Evolutionary conservation across 2,888 invertebrate species (phyloP).

Genomic region (Chorisops tibialis): DNA sequence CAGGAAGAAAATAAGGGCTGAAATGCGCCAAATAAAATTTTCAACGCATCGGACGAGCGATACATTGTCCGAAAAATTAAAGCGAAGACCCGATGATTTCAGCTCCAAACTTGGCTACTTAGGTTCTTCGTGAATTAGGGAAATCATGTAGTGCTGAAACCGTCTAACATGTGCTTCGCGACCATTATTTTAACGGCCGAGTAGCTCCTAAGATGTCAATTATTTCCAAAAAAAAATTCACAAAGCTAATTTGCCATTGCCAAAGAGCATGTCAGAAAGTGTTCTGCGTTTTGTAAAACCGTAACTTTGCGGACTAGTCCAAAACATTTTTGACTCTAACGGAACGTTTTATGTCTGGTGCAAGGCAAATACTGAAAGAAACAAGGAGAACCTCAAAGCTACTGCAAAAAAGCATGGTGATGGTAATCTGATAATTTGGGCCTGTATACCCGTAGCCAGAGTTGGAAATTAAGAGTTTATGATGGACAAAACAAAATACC

Average conservation of each 20-base stretch:
- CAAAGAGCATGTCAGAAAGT: no score
- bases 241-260: constrained; percentile 1
- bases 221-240: not conserved
- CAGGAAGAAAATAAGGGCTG: not conserved
- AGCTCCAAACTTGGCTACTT: not conserved
- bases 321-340: constrained; percentile 15
- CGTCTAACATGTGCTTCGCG: no score
- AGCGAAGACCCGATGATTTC: not conserved
- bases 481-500: constrained; percentile 26
- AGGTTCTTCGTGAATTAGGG: not conserved
- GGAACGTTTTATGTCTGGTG: constrained; percentile 14
- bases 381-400: constrained; percentile 9
- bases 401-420: constrained; percentile 28
- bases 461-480: no score
- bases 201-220: not conserved
- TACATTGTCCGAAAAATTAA: no score
- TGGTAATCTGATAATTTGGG: constrained; percentile 26
- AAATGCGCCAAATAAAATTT: no score
- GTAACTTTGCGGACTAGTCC: no score
- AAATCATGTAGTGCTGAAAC: no score
- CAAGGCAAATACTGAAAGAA: not conserved
- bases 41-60: no score
- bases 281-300: constrained; percentile 1
- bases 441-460: constrained; percentile 12
- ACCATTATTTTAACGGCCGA: no score